phyloP scores from a whole-genome alignment of 2,113 vertebrate genomes.

The Gracilinanus agilis region DNA sequence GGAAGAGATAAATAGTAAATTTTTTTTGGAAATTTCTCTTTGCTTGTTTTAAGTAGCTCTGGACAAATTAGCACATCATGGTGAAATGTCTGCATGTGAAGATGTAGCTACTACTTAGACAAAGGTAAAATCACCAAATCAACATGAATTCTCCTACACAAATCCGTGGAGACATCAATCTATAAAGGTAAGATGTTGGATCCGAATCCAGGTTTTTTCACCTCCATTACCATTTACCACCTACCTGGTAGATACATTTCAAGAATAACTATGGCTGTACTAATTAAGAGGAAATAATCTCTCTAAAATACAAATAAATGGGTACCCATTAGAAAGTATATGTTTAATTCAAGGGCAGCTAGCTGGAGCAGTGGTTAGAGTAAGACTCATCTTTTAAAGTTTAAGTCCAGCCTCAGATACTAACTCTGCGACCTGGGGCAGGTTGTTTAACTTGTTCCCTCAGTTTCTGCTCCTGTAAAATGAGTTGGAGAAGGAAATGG shows the following conservation, averaged over 20 bases:
- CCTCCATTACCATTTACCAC: background rate
- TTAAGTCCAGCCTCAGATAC: no score
- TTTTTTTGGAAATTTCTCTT: no score
- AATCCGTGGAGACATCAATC: background rate
- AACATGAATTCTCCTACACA: background rate
- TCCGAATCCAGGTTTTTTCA: background rate
- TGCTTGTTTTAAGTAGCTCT: background rate
- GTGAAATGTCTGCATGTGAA: background rate
- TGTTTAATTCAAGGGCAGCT: background rate
- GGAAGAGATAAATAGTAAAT: no score
- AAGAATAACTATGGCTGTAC: background rate
- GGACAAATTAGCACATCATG: no score
- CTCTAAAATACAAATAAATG: background rate
- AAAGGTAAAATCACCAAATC: background rate
- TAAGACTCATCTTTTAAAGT: no score
- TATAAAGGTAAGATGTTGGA: background rate
- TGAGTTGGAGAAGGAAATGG: no score
- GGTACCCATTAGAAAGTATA: background rate
- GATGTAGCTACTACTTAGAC: background rate
- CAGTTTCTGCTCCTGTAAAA: no score
- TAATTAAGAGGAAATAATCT: background rate
- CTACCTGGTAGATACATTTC: background rate
- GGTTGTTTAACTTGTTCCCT: no score
- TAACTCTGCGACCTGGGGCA: no score
- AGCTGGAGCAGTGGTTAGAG: no score